These are phyloP conservation scores for Patella depressa DNA, from an alignment of 2,888 invertebrate genomes.

Conservation along the genomic window DNA sequence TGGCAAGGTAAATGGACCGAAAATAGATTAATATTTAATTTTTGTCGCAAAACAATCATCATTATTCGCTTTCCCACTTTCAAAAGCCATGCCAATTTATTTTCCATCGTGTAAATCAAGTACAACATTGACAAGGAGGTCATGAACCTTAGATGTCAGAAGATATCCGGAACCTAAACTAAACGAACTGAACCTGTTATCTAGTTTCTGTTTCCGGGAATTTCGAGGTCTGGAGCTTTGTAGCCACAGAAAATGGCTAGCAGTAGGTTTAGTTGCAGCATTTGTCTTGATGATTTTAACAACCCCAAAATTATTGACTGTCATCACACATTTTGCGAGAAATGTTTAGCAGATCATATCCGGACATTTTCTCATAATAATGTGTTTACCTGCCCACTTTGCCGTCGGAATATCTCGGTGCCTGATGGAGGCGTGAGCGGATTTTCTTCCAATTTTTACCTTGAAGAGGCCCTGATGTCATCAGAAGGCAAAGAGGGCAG, in stretches of 20 bases:
- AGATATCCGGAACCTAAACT: too few species aligned
- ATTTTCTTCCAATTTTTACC: constrained; percentile 6
- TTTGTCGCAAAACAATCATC: too few species aligned
- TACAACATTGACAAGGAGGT: too few species aligned
- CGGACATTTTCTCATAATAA: not conserved
- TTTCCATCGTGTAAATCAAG: too few species aligned
- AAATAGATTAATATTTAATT: too few species aligned
- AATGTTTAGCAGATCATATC: constrained; percentile 8
- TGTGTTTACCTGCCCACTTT: not conserved
- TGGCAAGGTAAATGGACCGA: too few species aligned
- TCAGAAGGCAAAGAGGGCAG: not conserved
- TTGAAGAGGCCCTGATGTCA: not conserved
- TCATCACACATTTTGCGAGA: constrained; percentile 8
- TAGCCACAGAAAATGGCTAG: not conserved
- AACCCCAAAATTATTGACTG: not conserved
- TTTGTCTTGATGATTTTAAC: not conserved
- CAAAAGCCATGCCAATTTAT: too few species aligned
- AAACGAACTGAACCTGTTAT: too few species aligned
- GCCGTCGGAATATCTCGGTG: not conserved
- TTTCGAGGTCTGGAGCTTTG: not conserved
- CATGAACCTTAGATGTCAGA: too few species aligned
- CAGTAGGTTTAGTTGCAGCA: not conserved
- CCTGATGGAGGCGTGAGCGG: not conserved
- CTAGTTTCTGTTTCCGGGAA: too few species aligned
- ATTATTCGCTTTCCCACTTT: too few species aligned